Base-by-base conservation (phyloP, 2,113 vertebrate genomes). In the Sminthopsis crassicaudata region DNA sequence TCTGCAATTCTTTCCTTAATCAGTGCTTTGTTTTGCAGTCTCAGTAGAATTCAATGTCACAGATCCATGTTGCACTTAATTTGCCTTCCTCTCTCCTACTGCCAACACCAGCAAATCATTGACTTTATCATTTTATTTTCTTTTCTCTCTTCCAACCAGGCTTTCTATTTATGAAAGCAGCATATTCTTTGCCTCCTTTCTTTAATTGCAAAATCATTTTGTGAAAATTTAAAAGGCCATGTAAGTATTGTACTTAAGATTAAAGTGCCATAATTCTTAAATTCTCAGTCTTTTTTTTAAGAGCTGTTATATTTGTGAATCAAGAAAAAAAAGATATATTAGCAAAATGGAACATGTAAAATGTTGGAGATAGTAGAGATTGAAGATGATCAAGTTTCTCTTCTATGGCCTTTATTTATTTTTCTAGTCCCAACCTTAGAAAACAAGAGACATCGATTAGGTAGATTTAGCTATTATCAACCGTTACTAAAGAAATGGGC, bases 131-230 rank as follows among this genome's bases (percentile, higher is more conserved):
- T 19, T 67, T 3, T 8, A 6, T 84, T 96, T 93, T 60, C 8
- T 92, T 92, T 92, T 48, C 23, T 27, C 14, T 0, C 42, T 2
- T n/a, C 1, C 46, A 7, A 10, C 55, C 51, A 90, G 4, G 11
- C 24, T 54, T 93, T 91, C 50, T 16, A 0, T 90, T 42, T 54
- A 48, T 91, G 3, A 23, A 46, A 93, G 7, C 8, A 84, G n/a
- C 6, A 2, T 90, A 53, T 93, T 67, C 42, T 8, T 88, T 89
- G 53, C 50, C 84, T 46, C 1, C 24, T 92, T 95, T 27, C 27
- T 10, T 91, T n/a, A 16, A 46, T 42, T 96, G 5, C 93, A 50
- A 3, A 26, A 23, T 55, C 30, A 92, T 89, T 95, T 94, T 92
- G 9, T 91, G 53, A 50, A 1, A 8, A 76, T 53, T 30, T 90